These are phyloP conservation scores for Asobara japonica DNA, from an alignment of 1,140 invertebrate species.

Conservation along the genomic window DNA sequence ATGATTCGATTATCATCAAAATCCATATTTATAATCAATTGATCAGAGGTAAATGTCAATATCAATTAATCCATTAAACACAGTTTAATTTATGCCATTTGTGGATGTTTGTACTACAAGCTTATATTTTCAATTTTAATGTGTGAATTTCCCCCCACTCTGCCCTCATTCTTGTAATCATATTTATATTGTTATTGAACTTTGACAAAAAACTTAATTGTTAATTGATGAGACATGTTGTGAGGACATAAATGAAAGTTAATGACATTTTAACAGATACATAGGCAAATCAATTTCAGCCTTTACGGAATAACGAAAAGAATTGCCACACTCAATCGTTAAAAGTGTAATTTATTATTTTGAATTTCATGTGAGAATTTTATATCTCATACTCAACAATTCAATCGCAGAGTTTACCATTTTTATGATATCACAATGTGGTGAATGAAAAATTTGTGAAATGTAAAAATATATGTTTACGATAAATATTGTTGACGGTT, in stretches of 20 bases:
- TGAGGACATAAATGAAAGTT: too few species aligned
- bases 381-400: neutral
- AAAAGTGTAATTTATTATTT: too few species aligned
- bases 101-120: neutral
- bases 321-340: neutral
- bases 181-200: too few species aligned
- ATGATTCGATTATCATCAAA: slow-evolving; percentile 15
- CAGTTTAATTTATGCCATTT: slow-evolving; percentile 42
- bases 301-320: too few species aligned
- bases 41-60: slow-evolving; percentile 20
- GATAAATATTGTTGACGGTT: neutral
- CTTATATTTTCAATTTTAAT: too few species aligned
- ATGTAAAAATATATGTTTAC: neutral
- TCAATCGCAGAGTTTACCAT: neutral
- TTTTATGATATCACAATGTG: neutral
- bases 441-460: neutral
- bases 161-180: too few species aligned
- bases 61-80: slow-evolving; percentile 51
- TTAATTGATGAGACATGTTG: too few species aligned
- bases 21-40: slow-evolving; percentile 7
- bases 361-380: neutral
- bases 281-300: too few species aligned
- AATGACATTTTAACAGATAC: too few species aligned
- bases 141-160: too few species aligned
- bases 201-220: too few species aligned